Evolutionary conservation across 2,113 vertebrate species (phyloP), one percentile per base, ranked within the genome.

Genomic region (Oreochromis niloticus): DNA sequence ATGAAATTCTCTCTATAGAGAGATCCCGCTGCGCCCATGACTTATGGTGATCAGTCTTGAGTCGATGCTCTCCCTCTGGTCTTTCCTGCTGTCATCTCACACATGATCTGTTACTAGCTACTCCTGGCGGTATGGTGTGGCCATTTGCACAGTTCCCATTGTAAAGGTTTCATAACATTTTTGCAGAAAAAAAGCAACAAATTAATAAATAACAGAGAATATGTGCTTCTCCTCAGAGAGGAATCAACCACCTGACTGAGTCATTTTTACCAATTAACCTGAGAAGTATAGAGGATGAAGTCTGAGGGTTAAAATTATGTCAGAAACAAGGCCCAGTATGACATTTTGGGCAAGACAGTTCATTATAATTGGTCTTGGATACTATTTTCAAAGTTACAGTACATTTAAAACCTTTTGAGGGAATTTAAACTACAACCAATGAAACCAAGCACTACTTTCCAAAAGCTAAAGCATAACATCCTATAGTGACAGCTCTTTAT

Each of bases 61-160:
- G 90, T 89, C 63, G 6, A 88, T 79, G 82, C 68, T 80, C 39
- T 85, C 88, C 85, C 24, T 57, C 81, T 80, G 68, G 87, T 86
- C 55, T 91, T 68, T 91, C 85, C 81, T 80, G 80, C 86, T 85
- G 63, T 90, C 90, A 91, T 82, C 73, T 90, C 85, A 85, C 78
- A 63, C 68, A 81, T 50, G 24, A 80, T 75, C 84, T 57, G 81
- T 79, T 87, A 73, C 55, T 75, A 81, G 87, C 79, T 75, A 27
- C 82, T 46, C 71, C 46, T 78, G 4, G 55, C 48, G 7, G 71
- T 14, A 52, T 41, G 59, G 59, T 82, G 81, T 63, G 80, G 55
- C 61, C 32, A 27, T 43, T 57, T 36, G 39, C 55, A 80, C 79
- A 85, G 46, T 48, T 91, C 39, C 73, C 6, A 17, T 87, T 85